phyloP scores from a whole-genome alignment of 2,888 invertebrate species.

The Drosophila dives region DNA sequence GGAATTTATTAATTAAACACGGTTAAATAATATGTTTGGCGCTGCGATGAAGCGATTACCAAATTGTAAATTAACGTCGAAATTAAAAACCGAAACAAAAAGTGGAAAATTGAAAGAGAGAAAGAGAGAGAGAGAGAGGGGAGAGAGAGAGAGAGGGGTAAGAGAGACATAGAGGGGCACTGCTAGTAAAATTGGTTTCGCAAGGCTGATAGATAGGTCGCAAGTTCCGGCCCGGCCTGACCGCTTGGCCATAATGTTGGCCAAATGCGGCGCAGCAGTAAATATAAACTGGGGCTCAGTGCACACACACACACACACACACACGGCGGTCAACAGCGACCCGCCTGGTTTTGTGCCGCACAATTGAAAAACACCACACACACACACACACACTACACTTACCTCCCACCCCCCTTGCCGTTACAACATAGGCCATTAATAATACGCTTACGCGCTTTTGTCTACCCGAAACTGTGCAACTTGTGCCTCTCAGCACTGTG shows the following conservation, averaged over 20 bases:
- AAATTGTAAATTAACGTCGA: slow-evolving; percentile 26
- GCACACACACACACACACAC: slow-evolving; percentile 1
- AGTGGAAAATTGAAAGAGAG: slow-evolving; percentile 17
- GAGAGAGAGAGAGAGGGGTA: slow-evolving; percentile 27
- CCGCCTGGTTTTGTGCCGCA: slow-evolving; percentile 45
- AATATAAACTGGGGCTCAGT: slow-evolving; percentile 54
- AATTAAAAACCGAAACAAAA: slow-evolving; percentile 15
- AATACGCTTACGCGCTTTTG: slow-evolving; percentile 81
- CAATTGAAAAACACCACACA: slow-evolving; percentile 51
- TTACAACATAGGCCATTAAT: slow-evolving; percentile 61
- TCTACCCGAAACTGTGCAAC: slow-evolving; percentile 45
- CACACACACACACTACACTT: neutral
- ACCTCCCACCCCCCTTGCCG: neutral
- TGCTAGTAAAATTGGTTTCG: slow-evolving; percentile 24
- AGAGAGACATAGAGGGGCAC: slow-evolving; percentile 12
- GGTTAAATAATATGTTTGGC: slow-evolving; percentile 43
- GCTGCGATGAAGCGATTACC: slow-evolving; percentile 9
- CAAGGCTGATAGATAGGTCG: slow-evolving; percentile 50
- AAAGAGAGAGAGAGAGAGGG: slow-evolving; percentile 21
- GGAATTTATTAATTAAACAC: slow-evolving; percentile 62
- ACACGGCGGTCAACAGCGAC: slow-evolving; percentile 15
- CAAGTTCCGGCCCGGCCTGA: slow-evolving; percentile 3
- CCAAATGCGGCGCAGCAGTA: slow-evolving; percentile 61
- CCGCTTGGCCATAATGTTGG: slow-evolving; percentile 43
- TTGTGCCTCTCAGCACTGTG: neutral